These are phyloP conservation scores for Ecliptopera silaceata DNA, from an alignment of 2,888 invertebrate species.

Conservation along the genomic window DNA sequence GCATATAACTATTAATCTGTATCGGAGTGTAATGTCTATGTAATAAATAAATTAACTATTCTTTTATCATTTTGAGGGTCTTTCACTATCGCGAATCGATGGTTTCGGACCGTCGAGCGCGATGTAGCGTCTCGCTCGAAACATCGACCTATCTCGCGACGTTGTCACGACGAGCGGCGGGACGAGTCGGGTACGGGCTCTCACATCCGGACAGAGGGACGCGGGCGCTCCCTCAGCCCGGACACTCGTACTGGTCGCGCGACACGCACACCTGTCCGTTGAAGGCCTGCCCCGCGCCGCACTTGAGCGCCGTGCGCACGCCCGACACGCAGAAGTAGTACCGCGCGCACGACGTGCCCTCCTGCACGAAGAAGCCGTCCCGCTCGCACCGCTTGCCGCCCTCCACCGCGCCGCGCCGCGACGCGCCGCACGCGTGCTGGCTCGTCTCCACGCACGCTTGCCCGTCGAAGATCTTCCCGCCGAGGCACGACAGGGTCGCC, in stretches of 20 bases:
- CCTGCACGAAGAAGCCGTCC: conserved; percentile 83
- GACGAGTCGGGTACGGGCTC: conserved; percentile 2
- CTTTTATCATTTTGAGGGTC: conserved; percentile 64
- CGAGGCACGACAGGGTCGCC: conserved; percentile 80
- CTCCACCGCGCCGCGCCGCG: conserved; percentile 38
- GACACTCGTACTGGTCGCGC: conserved; percentile 71
- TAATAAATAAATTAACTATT: conserved; percentile 64
- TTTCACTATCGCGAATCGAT: conserved; percentile 42
- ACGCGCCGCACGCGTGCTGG: conserved; percentile 68
- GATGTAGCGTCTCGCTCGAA: background rate
- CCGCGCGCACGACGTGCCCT: conserved; percentile 72
- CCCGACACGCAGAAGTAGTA: conserved; percentile 84
- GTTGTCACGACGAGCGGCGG: conserved; percentile 1
- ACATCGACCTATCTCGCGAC: background rate
- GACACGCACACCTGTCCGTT: conserved; percentile 83
- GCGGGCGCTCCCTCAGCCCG: conserved; percentile 67
- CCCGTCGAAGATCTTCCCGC: conserved; percentile 83
- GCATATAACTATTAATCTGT: conserved; percentile 37
- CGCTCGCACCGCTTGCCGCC: conserved; percentile 61
- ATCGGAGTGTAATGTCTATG: conserved; percentile 45
- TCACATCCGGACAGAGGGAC: conserved; percentile 11
- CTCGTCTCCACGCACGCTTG: conserved; percentile 76
- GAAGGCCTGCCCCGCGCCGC: conserved; percentile 75
- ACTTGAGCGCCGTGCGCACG: conserved; percentile 73
- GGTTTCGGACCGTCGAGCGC: background rate